Evolutionary conservation across 1,140 invertebrate genomes (phyloP).

Genomic region (Drosophila ogumai): DNA sequence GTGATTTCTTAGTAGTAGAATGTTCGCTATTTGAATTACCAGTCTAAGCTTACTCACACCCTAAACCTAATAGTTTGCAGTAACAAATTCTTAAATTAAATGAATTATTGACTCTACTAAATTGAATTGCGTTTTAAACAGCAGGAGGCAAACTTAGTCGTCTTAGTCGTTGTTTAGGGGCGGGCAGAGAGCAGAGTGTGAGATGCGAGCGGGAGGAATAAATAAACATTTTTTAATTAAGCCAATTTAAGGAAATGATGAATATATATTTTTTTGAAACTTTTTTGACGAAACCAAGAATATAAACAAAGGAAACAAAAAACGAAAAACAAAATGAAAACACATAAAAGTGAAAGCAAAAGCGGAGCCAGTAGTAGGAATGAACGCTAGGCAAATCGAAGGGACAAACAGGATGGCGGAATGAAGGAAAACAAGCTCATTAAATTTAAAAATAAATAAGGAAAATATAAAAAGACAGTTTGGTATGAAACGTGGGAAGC

Average conservation of each 20-base stretch:
- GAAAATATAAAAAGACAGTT: slow-evolving; percentile 37
- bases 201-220: slow-evolving; percentile 40
- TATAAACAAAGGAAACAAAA: slow-evolving; percentile 50
- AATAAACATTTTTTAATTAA: slow-evolving; percentile 76
- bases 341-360: slow-evolving; percentile 35
- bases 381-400: slow-evolving; percentile 49
- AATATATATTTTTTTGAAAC: slow-evolving; percentile 84
- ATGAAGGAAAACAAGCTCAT: slow-evolving; percentile 66
- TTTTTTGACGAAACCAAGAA: slow-evolving; percentile 75
- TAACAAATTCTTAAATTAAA: slow-evolving; percentile 53
- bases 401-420: slow-evolving; percentile 22
- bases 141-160: slow-evolving; percentile 47
- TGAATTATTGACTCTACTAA: slow-evolving; percentile 27
- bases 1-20: slow-evolving; percentile 60
- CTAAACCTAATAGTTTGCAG: slow-evolving; percentile 55
- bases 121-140: slow-evolving; percentile 61
- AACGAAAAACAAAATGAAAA: slow-evolving; percentile 38
- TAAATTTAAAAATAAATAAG: slow-evolving; percentile 62
- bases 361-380: slow-evolving; percentile 27
- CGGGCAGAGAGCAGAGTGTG: slow-evolving; percentile 32
- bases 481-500: slow-evolving; percentile 15
- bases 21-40: slow-evolving; percentile 49
- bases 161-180: slow-evolving; percentile 53
- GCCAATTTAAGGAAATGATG: slow-evolving; percentile 78
- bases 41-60: slow-evolving; percentile 28